phyloP scores from a whole-genome alignment of 2,797 vertebrate species.

The Myotis findleyi region DNA sequence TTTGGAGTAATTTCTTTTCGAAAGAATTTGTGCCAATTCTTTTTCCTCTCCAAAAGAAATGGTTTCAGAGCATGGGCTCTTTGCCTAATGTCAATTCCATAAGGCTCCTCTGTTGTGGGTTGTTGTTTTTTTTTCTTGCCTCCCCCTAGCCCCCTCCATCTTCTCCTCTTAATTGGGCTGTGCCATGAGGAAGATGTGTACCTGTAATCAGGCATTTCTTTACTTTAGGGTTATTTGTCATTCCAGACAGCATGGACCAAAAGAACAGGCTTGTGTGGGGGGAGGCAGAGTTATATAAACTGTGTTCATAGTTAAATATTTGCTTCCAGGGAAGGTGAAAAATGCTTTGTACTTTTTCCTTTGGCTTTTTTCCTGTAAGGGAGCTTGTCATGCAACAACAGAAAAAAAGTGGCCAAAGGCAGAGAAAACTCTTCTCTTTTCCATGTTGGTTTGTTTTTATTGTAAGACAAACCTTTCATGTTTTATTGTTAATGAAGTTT shows the following conservation, averaged over 20 bases:
- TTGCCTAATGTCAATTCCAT: constrained; percentile 76
- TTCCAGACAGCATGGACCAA: constrained; percentile 62
- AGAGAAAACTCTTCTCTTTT: constrained; percentile 81
- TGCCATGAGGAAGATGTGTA: constrained; percentile 38
- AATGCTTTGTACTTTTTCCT: constrained; percentile 83
- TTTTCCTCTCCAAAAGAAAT: constrained; percentile 66
- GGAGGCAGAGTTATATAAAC: constrained; percentile 77
- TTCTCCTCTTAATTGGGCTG: neutral
- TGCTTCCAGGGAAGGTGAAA: constrained; percentile 87
- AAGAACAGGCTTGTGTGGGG: constrained; percentile 43
- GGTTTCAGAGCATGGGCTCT: constrained; percentile 59
- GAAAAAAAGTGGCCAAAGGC: constrained; percentile 74
- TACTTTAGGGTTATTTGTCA: constrained; percentile 66
- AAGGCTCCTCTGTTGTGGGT: constrained; percentile 31
- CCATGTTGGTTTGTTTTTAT: constrained; percentile 86
- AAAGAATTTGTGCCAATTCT: constrained; percentile 76
- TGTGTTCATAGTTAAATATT: constrained; percentile 86
- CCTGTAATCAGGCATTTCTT: constrained; percentile 53
- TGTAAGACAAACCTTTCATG: constrained; percentile 89
- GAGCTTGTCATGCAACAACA: constrained; percentile 78
- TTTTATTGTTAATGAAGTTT: constrained; percentile 87
- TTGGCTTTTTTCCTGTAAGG: constrained; percentile 78
- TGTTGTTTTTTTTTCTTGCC: neutral
- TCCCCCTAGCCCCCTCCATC: neutral
- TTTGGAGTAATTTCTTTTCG: constrained; percentile 77